Percentiles rank a stretch among this genome's conserved stretches.
These are phyloP conservation scores for Lycocorax pyrrhopterus DNA, from an alignment of 2,113 vertebrate species.

Conservation along the genomic window DNA sequence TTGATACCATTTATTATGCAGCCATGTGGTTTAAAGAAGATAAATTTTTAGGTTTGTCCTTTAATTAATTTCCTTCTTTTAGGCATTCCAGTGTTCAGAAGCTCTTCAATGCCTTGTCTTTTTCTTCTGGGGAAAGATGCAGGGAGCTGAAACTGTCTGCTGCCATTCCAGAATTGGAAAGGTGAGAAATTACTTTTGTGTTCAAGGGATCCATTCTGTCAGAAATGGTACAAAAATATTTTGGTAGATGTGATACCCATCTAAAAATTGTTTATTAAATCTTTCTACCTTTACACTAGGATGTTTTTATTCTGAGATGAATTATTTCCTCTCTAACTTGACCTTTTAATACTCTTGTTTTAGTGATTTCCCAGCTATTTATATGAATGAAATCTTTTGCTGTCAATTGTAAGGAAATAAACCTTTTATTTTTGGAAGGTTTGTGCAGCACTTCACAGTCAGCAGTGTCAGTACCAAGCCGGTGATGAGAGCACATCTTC, in stretches of 20 bases:
- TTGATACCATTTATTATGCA: background rate
- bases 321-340: background rate
- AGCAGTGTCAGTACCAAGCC: conserved; percentile 84
- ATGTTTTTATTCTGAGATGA: background rate
- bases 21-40: background rate
- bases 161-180: conserved; percentile 80
- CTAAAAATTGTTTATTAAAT: background rate
- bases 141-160: conserved; percentile 76
- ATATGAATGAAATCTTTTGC: background rate
- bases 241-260: background rate
- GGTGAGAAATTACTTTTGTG: conserved; percentile 66
- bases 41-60: background rate
- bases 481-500: conserved; percentile 82
- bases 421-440: conserved; percentile 70
- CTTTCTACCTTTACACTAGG: background rate
- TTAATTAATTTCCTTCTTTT: background rate
- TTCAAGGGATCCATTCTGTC: background rate
- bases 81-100: conserved; percentile 83
- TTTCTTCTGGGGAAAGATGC: conserved; percentile 74
- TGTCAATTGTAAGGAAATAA: background rate
- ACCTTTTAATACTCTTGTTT: background rate
- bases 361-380: background rate
- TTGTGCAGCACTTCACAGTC: conserved; percentile 86
- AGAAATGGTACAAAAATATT: background rate
- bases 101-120: conserved; percentile 75